phyloP scores from a whole-genome alignment of 2,113 vertebrate species.

The Cyanocitta stelleri region DNA sequence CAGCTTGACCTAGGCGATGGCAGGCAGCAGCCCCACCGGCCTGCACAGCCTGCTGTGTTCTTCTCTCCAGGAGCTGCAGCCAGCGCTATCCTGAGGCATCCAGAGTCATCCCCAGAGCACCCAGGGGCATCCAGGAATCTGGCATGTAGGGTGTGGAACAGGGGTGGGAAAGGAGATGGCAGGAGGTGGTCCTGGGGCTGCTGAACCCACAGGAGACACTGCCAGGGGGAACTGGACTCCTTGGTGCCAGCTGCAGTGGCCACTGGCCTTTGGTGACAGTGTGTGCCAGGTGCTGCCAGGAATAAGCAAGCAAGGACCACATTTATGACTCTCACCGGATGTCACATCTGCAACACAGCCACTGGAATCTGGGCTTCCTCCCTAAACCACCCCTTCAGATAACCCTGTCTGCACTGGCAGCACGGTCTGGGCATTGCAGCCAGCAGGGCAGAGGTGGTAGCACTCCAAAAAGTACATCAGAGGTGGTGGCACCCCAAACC shows the following conservation, averaged over 20 bases:
- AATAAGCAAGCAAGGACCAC: neutral
- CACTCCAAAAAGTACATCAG: neutral
- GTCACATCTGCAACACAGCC: neutral
- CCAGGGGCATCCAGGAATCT: neutral
- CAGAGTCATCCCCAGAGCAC: neutral
- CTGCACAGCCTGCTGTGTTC: neutral
- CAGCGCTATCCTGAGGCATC: neutral
- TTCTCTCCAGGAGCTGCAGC: neutral
- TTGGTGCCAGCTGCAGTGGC: neutral
- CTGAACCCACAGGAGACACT: neutral
- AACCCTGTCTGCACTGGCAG: neutral
- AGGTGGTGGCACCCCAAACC: neutral
- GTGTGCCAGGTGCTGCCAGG: neutral
- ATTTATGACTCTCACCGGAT: fast-evolving
- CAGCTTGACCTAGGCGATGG: fast-evolving
- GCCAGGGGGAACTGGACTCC: neutral
- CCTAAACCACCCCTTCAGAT: neutral
- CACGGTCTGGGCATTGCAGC: neutral
- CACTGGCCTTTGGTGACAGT: neutral
- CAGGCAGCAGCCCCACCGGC: neutral
- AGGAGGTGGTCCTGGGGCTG: neutral
- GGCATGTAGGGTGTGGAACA: neutral
- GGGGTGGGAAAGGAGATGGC: neutral
- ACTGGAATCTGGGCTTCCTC: neutral
- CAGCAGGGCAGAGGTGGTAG: neutral